These are phyloP conservation scores for Polypedilum pembai DNA, from an alignment of 1,140 invertebrate genomes.

Conservation along the genomic window DNA sequence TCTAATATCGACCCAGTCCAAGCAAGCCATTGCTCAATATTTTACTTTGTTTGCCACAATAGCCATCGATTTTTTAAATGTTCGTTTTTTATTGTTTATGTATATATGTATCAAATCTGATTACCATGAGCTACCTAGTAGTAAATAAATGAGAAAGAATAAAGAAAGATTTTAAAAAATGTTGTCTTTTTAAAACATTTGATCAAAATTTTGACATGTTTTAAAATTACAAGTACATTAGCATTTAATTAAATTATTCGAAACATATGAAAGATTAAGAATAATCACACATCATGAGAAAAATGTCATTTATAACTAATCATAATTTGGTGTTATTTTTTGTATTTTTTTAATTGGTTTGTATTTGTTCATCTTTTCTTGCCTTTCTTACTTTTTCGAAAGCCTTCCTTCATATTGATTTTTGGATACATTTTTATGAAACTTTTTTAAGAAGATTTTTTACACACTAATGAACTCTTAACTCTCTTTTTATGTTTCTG, in stretches of 20 bases:
- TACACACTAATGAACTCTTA: conserved; percentile 27
- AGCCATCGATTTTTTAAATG: conserved; percentile 5
- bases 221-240: too few species aligned
- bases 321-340: conserved; percentile 11
- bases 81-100: too few species aligned
- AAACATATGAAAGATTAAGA: too few species aligned
- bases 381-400: background rate
- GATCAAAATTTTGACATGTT: too few species aligned
- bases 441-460: background rate
- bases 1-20: background rate
- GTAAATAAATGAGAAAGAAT: too few species aligned
- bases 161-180: too few species aligned
- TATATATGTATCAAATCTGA: too few species aligned
- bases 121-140: too few species aligned
- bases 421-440: background rate
- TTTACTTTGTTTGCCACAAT: conserved; percentile 4
- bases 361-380: background rate
- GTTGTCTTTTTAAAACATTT: too few species aligned
- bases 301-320: too few species aligned
- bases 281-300: too few species aligned
- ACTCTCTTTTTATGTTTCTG: conserved; percentile 25
- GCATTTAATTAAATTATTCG: too few species aligned
- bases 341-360: conserved; percentile 22
- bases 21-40: background rate
- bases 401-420: background rate